phyloP scores from a whole-genome alignment of 2,888 invertebrate genomes.

The Tuberolachnus salignus region DNA sequence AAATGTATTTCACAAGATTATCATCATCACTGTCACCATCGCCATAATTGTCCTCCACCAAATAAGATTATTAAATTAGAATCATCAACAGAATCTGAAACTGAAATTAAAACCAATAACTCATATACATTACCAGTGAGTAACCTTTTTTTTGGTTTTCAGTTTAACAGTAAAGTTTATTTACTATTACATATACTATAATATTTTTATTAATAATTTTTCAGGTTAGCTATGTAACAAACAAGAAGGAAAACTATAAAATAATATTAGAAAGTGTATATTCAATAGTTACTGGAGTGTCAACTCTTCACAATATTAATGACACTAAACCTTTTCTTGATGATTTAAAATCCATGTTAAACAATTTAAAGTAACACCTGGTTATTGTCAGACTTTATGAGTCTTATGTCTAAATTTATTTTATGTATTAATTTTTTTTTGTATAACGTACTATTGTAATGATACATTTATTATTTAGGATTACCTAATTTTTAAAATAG shows the following conservation, averaged over 20 bases:
- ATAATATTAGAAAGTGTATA: slow-evolving; percentile 36
- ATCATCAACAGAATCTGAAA: slow-evolving; percentile 12
- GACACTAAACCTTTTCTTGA: slow-evolving; percentile 23
- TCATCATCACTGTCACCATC: neutral
- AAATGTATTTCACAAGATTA: slow-evolving; percentile 16
- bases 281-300: slow-evolving; percentile 16
- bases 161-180: neutral
- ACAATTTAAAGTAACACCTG: slow-evolving; percentile 2
- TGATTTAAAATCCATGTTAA: slow-evolving; percentile 42
- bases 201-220: neutral
- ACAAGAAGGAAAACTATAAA: slow-evolving; percentile 25
- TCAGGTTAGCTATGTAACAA: slow-evolving; percentile 27
- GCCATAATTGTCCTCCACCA: slow-evolving; percentile 9
- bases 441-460: neutral
- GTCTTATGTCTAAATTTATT: neutral
- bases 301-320: slow-evolving; percentile 40
- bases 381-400: neutral
- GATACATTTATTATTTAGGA: neutral
- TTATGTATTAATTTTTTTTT: neutral
- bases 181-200: neutral
- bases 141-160: neutral
- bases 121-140: slow-evolving; percentile 15
- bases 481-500: neutral
- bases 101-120: slow-evolving; percentile 16
- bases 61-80: slow-evolving; percentile 29